A percentile compares a stretch with the other conserved stretches of the same genome.
Conservation (phyloP, 2,797 vertebrate genomes). For the Siniperca undulata region DNA sequence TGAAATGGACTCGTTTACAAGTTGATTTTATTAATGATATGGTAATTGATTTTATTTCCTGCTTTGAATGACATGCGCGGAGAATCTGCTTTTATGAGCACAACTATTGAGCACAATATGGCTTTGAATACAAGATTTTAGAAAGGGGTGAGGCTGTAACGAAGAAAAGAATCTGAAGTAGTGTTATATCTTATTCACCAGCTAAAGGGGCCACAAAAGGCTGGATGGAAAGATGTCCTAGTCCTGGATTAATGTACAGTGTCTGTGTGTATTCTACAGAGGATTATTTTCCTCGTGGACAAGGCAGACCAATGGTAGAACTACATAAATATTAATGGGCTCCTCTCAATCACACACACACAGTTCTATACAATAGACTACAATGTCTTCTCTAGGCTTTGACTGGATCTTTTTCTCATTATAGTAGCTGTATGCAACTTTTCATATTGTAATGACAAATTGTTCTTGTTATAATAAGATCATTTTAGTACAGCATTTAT, state of each 20-base stretch:
- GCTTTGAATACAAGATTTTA: too few relatives aligned
- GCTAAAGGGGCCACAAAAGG: background rate
- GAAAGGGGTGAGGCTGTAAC: background rate
- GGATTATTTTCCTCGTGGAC: too few relatives aligned
- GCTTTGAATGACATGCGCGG: too few relatives aligned
- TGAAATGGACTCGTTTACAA: background rate
- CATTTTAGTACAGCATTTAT: background rate
- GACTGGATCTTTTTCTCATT: background rate
- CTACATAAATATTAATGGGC: background rate
- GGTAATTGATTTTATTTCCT: too few relatives aligned
- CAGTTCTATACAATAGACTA: background rate
- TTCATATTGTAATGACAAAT: background rate
- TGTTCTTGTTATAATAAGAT: background rate
- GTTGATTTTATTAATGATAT: background rate
- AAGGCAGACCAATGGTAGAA: background rate
- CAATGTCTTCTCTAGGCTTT: background rate
- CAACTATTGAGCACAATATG: background rate
- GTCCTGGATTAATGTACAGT: background rate
- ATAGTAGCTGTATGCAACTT: background rate
- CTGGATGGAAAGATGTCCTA: background rate
- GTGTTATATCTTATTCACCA: background rate
- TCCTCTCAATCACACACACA: background rate
- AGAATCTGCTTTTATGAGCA: background rate
- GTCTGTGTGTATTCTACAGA: too few relatives aligned
- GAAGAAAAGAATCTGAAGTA: background rate